Percentiles rank a stretch among this genome's conserved stretches.
Evolutionary conservation across 2,888 invertebrate species (phyloP).

Genomic region (Noctua janthina): DNA sequence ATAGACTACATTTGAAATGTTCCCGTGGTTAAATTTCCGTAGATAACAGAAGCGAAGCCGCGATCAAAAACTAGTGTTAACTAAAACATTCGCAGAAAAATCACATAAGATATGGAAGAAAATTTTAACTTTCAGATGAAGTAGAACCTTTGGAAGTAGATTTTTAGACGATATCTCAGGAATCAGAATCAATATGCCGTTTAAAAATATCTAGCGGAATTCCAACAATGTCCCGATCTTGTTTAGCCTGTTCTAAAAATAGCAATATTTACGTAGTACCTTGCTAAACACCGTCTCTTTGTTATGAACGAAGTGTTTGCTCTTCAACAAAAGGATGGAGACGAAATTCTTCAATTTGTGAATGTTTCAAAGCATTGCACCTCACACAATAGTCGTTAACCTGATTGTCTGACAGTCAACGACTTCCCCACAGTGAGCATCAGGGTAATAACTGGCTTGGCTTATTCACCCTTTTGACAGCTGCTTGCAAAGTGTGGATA

Average conservation of each 20-base stretch:
- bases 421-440: neutral
- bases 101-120: neutral
- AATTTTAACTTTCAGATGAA: neutral
- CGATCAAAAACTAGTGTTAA: too few species aligned
- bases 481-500: neutral
- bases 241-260: neutral
- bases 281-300: slow-evolving; percentile 9
- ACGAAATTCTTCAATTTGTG: slow-evolving; percentile 5
- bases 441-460: neutral
- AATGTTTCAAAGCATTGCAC: neutral
- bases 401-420: neutral
- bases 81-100: too few species aligned
- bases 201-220: neutral
- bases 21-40: too few species aligned
- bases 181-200: neutral
- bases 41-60: too few species aligned
- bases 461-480: neutral
- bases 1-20: too few species aligned
- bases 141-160: neutral
- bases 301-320: neutral
- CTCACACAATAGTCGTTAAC: neutral
- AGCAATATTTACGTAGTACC: slow-evolving; percentile 18
- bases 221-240: neutral
- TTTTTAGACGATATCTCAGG: neutral
- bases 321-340: neutral